phyloP scores from a whole-genome alignment of 2,797 vertebrate genomes.

The Gambelia wislizenii region DNA sequence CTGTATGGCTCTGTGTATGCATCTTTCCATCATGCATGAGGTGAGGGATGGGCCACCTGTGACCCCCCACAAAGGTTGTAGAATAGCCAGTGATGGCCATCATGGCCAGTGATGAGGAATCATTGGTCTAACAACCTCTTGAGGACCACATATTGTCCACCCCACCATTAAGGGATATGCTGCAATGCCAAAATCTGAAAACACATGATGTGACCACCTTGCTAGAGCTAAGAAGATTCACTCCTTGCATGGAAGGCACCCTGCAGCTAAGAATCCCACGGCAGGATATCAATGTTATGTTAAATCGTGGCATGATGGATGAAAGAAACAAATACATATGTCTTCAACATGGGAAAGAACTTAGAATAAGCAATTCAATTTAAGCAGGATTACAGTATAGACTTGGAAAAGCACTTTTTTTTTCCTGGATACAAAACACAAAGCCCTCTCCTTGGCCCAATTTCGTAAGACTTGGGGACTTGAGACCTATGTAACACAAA shows the following conservation, averaged over 20 bases:
- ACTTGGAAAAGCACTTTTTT: background rate
- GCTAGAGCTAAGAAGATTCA: background rate
- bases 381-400: background rate
- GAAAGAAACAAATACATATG: background rate
- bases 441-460: too few species aligned
- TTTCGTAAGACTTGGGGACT: too few species aligned
- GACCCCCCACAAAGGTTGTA: too few species aligned
- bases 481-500: too few species aligned
- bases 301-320: background rate
- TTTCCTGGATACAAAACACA: background rate
- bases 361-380: background rate
- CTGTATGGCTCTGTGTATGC: too few species aligned
- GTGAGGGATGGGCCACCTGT: too few species aligned
- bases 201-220: background rate
- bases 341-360: background rate
- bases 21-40: background rate
- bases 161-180: background rate
- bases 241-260: too few species aligned
- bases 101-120: too few species aligned
- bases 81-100: too few species aligned
- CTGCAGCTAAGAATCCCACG: background rate
- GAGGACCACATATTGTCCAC: too few species aligned
- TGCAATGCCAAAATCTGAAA: background rate
- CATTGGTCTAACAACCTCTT: too few species aligned
- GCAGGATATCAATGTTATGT: background rate